Conservation (phyloP, 2,113 vertebrate species). For the Epinephelus cyanopodus region DNA sequence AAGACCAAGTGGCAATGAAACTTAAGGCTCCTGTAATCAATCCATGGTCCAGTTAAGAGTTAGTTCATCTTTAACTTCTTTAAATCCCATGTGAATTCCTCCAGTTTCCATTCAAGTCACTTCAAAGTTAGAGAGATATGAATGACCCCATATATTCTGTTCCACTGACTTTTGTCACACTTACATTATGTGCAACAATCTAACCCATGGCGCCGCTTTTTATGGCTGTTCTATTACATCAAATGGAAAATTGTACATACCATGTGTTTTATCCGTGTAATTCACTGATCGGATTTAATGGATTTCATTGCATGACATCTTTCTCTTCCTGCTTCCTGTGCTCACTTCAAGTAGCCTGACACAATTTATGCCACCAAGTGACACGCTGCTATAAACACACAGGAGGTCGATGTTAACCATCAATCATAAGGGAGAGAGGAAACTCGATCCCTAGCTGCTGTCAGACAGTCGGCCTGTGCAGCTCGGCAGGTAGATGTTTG, state of each 20-base stretch:
- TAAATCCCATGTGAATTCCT: not conserved
- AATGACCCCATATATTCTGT: not conserved
- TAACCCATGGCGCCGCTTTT: constrained; percentile 1
- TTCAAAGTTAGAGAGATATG: constrained; percentile 2
- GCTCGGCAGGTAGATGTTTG: constrained; percentile 11
- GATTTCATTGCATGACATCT: constrained; percentile 19
- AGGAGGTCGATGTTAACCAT: constrained; percentile 26
- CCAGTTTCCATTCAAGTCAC: not conserved
- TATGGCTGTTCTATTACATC: not conserved
- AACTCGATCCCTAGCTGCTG: constrained; percentile 50
- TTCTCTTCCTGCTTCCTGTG: not conserved
- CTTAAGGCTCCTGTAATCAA: too few species aligned
- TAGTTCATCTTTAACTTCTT: constrained; percentile 9
- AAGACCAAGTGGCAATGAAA: too few species aligned
- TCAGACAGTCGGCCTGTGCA: not conserved
- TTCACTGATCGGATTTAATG: constrained; percentile 20
- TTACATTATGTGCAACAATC: not conserved
- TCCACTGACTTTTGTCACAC: constrained; percentile 12
- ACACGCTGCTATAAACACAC: constrained; percentile 45
- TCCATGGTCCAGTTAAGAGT: not conserved
- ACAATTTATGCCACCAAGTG: constrained; percentile 37
- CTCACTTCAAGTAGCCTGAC: constrained; percentile 29
- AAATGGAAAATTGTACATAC: constrained; percentile 11
- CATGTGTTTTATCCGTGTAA: not conserved
- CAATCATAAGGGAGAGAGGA: constrained; percentile 11